These are phyloP conservation scores for Prunella fulvescens DNA, from an alignment of 2,113 vertebrate species.

Conservation along the genomic window DNA sequence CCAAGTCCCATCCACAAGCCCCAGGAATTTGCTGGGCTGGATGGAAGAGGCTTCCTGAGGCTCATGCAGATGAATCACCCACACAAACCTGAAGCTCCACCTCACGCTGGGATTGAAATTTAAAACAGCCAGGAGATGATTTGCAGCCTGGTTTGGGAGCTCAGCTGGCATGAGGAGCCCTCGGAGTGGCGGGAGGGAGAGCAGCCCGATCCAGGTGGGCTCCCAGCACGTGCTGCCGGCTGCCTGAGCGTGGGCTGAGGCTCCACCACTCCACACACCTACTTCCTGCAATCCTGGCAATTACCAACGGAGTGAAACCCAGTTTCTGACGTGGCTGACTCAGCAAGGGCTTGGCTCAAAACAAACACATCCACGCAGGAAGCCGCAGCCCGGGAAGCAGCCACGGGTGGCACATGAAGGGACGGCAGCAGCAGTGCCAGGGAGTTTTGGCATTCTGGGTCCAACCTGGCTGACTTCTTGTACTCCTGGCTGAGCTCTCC, in stretches of 20 bases:
- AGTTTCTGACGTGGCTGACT: constrained; percentile 75
- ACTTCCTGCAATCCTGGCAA: constrained; percentile 69
- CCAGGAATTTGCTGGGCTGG: not conserved
- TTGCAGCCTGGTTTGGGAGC: not conserved
- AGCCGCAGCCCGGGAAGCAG: constrained; percentile 14
- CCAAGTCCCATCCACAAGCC: not conserved
- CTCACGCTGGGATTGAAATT: not conserved
- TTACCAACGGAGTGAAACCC: constrained; percentile 66
- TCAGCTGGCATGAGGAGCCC: not conserved
- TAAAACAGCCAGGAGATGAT: not conserved
- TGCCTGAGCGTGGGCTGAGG: constrained; percentile 50
- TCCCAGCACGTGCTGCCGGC: not conserved
- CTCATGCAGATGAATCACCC: constrained; percentile 60
- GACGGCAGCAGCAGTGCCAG: not conserved
- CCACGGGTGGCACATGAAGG: not conserved
- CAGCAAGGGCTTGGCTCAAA: constrained; percentile 73
- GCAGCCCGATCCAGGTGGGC: not conserved
- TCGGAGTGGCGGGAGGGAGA: not conserved
- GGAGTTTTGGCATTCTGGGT: not conserved
- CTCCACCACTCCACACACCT: constrained; percentile 31
- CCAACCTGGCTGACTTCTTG: not conserved
- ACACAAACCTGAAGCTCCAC: constrained; percentile 27
- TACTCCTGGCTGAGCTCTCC: not conserved
- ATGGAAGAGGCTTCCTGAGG: not conserved
- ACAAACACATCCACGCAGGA: constrained; percentile 58